Evolutionary conservation across 2,797 vertebrate species (phyloP).

Genomic region (Sebastes matsubarae): DNA sequence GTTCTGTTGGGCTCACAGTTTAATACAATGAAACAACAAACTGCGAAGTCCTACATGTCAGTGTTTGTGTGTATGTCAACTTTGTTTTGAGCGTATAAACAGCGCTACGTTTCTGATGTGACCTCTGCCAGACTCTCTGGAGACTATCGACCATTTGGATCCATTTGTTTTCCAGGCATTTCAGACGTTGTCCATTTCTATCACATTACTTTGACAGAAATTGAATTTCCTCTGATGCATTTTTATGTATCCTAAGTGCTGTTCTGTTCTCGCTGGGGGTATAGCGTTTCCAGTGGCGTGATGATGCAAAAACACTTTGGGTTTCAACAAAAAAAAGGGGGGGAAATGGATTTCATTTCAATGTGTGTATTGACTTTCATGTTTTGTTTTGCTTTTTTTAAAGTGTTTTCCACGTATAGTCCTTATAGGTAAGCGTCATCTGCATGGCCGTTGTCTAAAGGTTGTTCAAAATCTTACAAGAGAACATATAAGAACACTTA

Average conservation of each 20-base stretch:
- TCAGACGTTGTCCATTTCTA: slow-evolving; percentile 82
- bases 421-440: slow-evolving; percentile 6
- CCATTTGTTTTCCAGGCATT: slow-evolving; percentile 80
- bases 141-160: slow-evolving; percentile 74
- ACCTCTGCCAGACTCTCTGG: slow-evolving; percentile 75
- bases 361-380: slow-evolving; percentile 56
- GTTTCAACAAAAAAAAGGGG: slow-evolving; percentile 50
- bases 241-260: slow-evolving; percentile 81
- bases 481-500: slow-evolving; percentile 29
- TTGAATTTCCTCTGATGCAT: slow-evolving; percentile 83
- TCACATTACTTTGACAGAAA: slow-evolving; percentile 83
- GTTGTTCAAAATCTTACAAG: slow-evolving; percentile 16
- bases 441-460: background rate
- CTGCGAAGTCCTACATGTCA: slow-evolving; percentile 1
- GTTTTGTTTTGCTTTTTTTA: slow-evolving; percentile 1
- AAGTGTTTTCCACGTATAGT: slow-evolving; percentile 15
- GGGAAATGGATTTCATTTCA: slow-evolving; percentile 66
- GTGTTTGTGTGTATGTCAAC: slow-evolving; percentile 41
- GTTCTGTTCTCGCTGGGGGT: slow-evolving; percentile 67
- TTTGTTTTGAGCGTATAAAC: slow-evolving; percentile 61
- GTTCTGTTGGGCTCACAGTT: background rate
- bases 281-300: slow-evolving; percentile 72
- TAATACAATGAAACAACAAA: slow-evolving; percentile 11
- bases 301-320: slow-evolving; percentile 71
- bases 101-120: slow-evolving; percentile 49